phyloP scores from a whole-genome alignment of 2,888 invertebrate genomes.

The Eupeodes latifasciatus region DNA sequence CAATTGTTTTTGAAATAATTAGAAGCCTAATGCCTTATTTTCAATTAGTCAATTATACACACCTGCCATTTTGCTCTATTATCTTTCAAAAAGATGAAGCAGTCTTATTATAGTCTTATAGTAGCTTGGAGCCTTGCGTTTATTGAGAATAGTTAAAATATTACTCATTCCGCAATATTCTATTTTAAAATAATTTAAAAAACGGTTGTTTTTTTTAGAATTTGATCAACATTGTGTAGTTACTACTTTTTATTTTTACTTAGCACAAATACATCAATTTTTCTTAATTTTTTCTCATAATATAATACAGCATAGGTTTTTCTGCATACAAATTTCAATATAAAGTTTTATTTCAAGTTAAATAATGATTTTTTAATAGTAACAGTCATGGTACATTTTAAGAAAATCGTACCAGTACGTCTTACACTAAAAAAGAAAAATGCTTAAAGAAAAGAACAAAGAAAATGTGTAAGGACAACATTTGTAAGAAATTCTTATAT shows the following conservation, averaged over 20 bases:
- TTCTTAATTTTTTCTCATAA: constrained; percentile 25
- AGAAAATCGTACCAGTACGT: constrained; percentile 53
- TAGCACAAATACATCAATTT: constrained; percentile 52
- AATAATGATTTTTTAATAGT: constrained; percentile 62
- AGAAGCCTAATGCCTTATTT: too few relatives aligned
- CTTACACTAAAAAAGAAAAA: constrained; percentile 44
- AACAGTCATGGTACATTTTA: constrained; percentile 68
- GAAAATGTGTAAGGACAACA: too few relatives aligned
- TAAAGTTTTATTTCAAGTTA: constrained; percentile 52
- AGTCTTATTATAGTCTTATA: too few relatives aligned
- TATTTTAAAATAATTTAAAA: background rate
- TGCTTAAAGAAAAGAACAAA: constrained; percentile 6
- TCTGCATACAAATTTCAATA: constrained; percentile 60
- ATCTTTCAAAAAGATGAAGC: too few relatives aligned
- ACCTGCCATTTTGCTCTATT: too few relatives aligned
- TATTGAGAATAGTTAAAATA: too few relatives aligned
- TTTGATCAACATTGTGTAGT: constrained; percentile 22
- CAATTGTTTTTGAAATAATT: too few relatives aligned
- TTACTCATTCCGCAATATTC: too few relatives aligned
- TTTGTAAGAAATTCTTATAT: constrained; percentile 59
- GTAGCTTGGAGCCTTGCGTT: too few relatives aligned
- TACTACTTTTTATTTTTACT: constrained; percentile 49
- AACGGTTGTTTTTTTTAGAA: background rate
- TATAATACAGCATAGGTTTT: constrained; percentile 54
- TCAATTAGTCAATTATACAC: too few relatives aligned